phyloP scores from a whole-genome alignment of 2,797 vertebrate genomes.

The Amphiprion clarkii region DNA sequence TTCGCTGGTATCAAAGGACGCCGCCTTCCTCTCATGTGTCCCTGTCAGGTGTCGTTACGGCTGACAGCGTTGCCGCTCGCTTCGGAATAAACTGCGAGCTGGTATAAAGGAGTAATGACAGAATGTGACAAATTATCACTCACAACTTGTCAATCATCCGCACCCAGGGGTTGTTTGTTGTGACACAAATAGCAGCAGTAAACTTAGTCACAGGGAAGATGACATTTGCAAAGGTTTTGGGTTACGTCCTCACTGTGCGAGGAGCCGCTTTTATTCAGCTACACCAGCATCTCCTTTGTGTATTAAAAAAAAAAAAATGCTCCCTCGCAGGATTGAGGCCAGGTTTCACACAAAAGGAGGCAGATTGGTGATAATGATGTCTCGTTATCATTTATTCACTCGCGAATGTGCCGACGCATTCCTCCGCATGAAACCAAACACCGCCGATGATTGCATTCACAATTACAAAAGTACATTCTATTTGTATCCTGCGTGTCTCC shows the following conservation, averaged over 20 bases:
- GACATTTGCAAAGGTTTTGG: slow-evolving; percentile 72
- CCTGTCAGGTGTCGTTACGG: slow-evolving; percentile 66
- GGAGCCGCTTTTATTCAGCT: slow-evolving; percentile 49
- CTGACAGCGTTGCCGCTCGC: slow-evolving; percentile 45
- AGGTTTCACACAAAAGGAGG: slow-evolving; percentile 43
- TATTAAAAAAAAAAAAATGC: slow-evolving; percentile 7
- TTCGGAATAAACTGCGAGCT: slow-evolving; percentile 58
- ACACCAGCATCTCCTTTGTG: slow-evolving; percentile 24
- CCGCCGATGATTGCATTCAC: slow-evolving; percentile 44
- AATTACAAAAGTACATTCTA: slow-evolving; percentile 35
- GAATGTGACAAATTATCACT: slow-evolving; percentile 75
- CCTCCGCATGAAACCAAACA: slow-evolving; percentile 53
- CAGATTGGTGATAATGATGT: slow-evolving; percentile 51
- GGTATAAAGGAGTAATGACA: slow-evolving; percentile 71
- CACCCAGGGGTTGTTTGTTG: slow-evolving; percentile 74
- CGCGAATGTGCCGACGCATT: slow-evolving; percentile 28
- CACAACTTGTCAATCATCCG: slow-evolving; percentile 74
- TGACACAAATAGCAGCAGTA: slow-evolving; percentile 74
- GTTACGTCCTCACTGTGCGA: slow-evolving; percentile 42
- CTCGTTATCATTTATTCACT: slow-evolving; percentile 53
- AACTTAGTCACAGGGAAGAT: slow-evolving; percentile 64
- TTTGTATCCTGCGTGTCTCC: slow-evolving; percentile 34
- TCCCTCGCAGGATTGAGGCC: slow-evolving; percentile 33
- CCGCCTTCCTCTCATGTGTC: slow-evolving; percentile 46
- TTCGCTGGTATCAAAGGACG: slow-evolving; percentile 32